Evolutionary conservation across 2,797 vertebrate species (phyloP).

Genomic region (Fistularia commersonii): DNA sequence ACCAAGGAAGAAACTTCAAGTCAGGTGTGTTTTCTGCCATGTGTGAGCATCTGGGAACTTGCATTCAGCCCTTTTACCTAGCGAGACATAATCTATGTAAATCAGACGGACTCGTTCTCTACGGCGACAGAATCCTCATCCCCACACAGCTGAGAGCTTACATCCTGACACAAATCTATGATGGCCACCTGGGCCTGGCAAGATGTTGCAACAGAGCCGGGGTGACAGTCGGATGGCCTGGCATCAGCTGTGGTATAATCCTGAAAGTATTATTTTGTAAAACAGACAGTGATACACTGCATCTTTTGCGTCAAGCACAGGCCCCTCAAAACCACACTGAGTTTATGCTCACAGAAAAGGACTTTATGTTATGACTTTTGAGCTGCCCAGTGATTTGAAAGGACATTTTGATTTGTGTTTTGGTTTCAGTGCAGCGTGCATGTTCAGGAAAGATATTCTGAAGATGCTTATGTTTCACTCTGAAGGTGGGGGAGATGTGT

Average conservation of each 20-base stretch:
- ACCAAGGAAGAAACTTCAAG: no score
- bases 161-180: background rate
- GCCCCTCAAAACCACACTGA: no score
- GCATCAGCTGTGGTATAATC: slow-evolving; percentile 3
- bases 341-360: background rate
- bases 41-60: no score
- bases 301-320: no score
- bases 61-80: no score
- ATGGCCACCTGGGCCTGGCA: slow-evolving; percentile 5
- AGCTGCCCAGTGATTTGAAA: background rate
- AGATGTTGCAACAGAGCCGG: slow-evolving; percentile 3
- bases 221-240: slow-evolving; percentile 2
- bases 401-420: background rate
- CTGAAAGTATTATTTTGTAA: no score
- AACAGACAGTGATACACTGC: no score
- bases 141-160: no score
- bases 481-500: background rate
- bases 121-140: no score
- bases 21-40: no score
- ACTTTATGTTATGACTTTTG: background rate
- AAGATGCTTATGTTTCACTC: background rate
- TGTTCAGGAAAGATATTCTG: background rate
- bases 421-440: background rate
- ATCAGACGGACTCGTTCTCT: no score
- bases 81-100: no score